Evolutionary conservation across 1,140 invertebrate genomes (phyloP), one percentile per base, ranked within the genome.

Genomic region (Drosophila elegans): DNA sequence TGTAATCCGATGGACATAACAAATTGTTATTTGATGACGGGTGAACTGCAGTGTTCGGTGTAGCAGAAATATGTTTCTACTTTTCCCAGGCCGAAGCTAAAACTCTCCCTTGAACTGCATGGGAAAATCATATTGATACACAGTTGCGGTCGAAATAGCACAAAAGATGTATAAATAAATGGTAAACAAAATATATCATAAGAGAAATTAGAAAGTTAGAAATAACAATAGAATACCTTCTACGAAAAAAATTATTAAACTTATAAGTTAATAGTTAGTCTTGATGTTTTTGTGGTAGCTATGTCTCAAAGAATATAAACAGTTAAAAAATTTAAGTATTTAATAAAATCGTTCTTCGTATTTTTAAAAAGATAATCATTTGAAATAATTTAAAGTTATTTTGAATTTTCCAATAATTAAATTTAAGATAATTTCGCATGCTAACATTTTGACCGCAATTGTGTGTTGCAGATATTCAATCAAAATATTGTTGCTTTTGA

Each of bases 11-110:
- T 39, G 62, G 51, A 61, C 72, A 74, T 63, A 63, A 74, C 69
- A 63, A 74, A 74, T 74, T 74, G 69, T 74, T 74, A 74, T 74
- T 74, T 73, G 68, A 74, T 74, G 54, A 46, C 44, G 51, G 12
- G 39, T 10, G 16, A 74, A 54, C 56, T 73, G 49, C 69, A 72
- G 32, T 61, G 29, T 39, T 53, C 9, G 60, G 34, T 45, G 16
- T n/a, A 1, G 38, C 29, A 11, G 3, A 42, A 66, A 64, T 32
- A 63, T 44, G 29, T 44, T 52, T 46, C 32, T 13, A 29, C 10
- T 34, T 67, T 68, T 48, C n/a, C 16, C 62, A 48, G n/a, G 16
- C 2, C 25, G 9, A 12, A 38, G 25, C 25, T n/a, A 4, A 10
- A 27, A 55, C 16, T 27, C 16, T n/a, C 16, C 39, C 56, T 45